A percentile compares a stretch with the other conserved stretches of the same genome.
Evolutionary conservation across 2,888 invertebrate species (phyloP).

Genomic region (Pristionchus arcanus): DNA sequence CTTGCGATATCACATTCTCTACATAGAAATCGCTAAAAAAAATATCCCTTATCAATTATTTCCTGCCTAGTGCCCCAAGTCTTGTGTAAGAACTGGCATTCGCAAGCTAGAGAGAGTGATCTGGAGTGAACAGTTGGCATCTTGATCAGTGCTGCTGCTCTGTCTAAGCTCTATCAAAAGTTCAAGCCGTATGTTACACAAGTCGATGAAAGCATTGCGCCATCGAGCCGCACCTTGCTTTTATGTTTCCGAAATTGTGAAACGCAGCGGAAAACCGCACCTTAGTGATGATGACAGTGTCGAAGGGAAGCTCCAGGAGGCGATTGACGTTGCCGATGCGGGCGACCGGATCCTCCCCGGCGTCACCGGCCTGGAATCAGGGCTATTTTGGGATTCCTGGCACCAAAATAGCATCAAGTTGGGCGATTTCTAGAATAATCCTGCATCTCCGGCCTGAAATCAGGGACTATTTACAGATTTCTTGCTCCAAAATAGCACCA

Average conservation of each 20-base stretch:
- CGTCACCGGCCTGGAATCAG: slow-evolving; percentile 20
- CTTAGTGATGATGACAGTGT: slow-evolving; percentile 32
- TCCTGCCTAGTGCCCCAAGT: too few species aligned
- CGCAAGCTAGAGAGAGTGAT: too few species aligned
- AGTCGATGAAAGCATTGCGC: background rate
- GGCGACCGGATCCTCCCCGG: background rate
- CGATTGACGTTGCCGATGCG: background rate
- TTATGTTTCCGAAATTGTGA: background rate
- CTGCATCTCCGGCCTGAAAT: too few species aligned
- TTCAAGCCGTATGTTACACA: background rate
- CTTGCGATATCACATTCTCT: too few species aligned
- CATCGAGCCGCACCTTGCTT: background rate
- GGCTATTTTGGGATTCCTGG: too few species aligned
- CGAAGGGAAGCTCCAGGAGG: background rate
- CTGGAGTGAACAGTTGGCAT: too few species aligned
- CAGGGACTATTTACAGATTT: background rate
- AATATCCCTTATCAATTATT: too few species aligned
- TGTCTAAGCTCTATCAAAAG: background rate
- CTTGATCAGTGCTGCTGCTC: too few species aligned
- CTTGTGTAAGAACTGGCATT: too few species aligned
- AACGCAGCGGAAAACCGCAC: background rate
- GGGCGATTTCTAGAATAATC: too few species aligned
- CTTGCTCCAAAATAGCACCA: background rate
- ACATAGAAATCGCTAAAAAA: too few species aligned
- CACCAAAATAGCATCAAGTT: background rate